phyloP scores from a whole-genome alignment of 1,140 invertebrate species.

The Trachymyrmex cornetzi region DNA sequence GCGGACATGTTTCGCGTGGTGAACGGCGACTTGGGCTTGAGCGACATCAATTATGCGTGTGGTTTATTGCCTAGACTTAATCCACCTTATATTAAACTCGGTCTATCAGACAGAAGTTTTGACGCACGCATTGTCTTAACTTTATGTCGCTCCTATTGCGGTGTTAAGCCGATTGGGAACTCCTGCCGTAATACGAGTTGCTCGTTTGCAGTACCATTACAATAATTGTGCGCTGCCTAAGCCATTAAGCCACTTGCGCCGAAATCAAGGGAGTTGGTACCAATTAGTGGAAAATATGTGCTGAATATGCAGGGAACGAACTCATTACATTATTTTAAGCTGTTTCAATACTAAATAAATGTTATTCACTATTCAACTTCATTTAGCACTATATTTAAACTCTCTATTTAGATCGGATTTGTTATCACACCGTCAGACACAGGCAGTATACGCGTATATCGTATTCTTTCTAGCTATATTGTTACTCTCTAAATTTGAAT shows the following conservation, averaged over 20 bases:
- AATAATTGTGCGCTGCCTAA: conserved; percentile 53
- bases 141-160: conserved; percentile 46
- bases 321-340: conserved; percentile 19
- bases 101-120: conserved; percentile 42
- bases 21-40: neutral
- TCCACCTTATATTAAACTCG: conserved; percentile 49
- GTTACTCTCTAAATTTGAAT: neutral
- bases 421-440: neutral
- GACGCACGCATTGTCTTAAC: conserved; percentile 49
- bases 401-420: neutral
- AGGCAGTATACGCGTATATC: neutral
- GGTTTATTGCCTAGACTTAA: conserved; percentile 19
- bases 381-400: neutral
- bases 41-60: conserved; percentile 38
- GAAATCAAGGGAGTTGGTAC: conserved; percentile 39
- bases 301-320: neutral
- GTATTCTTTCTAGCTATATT: neutral
- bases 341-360: conserved; percentile 21
- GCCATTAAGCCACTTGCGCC: conserved; percentile 51
- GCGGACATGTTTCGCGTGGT: neutral
- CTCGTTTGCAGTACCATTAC: conserved; percentile 50
- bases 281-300: conserved; percentile 55
- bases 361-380: neutral
- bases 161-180: conserved; percentile 48
- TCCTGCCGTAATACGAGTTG: conserved; percentile 33